Evolutionary conservation across 2,888 invertebrate genomes (phyloP).

Genomic region (Lasioglossum zephyrum): DNA sequence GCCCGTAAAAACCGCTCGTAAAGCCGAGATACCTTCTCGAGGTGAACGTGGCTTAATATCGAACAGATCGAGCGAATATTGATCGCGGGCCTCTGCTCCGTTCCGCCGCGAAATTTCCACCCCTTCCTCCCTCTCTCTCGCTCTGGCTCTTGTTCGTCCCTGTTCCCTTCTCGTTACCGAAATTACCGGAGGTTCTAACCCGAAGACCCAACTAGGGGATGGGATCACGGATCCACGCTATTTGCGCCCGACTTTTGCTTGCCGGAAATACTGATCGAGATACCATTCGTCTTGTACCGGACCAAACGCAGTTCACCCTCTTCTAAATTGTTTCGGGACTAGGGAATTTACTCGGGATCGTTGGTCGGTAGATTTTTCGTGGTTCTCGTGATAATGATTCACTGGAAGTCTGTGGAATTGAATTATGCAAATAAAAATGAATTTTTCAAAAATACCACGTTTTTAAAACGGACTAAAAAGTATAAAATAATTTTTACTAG

Average conservation of each 20-base stretch:
- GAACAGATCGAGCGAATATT: constrained; percentile 50
- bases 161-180: constrained; percentile 31
- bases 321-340: background rate
- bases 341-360: background rate
- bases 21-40: constrained; percentile 45
- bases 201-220: background rate
- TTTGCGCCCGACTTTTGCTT: background rate
- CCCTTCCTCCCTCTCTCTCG: background rate
- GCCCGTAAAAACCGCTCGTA: constrained; percentile 63
- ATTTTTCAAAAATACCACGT: too few species aligned
- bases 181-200: constrained; percentile 32
- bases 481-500: too few species aligned
- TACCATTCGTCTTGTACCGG: background rate
- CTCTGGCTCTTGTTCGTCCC: background rate
- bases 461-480: too few species aligned
- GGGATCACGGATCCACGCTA: constrained; percentile 4
- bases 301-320: background rate
- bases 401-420: background rate
- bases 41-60: constrained; percentile 55
- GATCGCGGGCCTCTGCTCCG: constrained; percentile 29
- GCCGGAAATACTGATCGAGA: background rate
- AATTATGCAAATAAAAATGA: background rate
- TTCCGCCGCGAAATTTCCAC: constrained; percentile 28
- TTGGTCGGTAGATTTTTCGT: background rate
- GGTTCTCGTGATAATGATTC: background rate